A percentile compares a stretch with the other conserved stretches of the same genome.
Evolutionary conservation across 2,113 vertebrate genomes (phyloP).

Genomic region (Labrus mixtus): DNA sequence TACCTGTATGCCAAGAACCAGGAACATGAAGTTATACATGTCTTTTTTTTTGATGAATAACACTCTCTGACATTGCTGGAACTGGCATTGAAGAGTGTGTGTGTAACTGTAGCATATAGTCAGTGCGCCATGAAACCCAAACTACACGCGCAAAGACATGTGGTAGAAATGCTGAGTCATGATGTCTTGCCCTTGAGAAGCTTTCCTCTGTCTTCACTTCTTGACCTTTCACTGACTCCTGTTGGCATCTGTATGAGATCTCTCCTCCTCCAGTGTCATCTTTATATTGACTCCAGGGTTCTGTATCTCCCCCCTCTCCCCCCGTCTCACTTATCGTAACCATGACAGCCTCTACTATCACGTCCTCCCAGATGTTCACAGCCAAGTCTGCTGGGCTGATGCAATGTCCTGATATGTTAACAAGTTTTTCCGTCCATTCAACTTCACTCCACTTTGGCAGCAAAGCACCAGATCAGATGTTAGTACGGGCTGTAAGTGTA

Average conservation of each 20-base stretch:
- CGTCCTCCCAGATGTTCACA: constrained; percentile 54
- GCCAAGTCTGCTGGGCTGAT: constrained; percentile 43
- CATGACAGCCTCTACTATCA: constrained; percentile 54
- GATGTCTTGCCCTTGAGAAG: background rate
- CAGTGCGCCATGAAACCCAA: too few species aligned
- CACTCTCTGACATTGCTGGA: too few species aligned
- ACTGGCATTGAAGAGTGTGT: too few species aligned
- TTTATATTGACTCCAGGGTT: constrained; percentile 8
- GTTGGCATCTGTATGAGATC: background rate
- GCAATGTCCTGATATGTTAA: constrained; percentile 58
- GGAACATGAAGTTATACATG: too few species aligned
- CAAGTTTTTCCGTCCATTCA: constrained; percentile 26
- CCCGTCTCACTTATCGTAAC: constrained; percentile 32
- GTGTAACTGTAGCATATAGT: too few species aligned
- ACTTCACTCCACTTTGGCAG: constrained; percentile 58
- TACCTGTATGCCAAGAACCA: too few species aligned
- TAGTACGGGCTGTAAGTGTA: constrained; percentile 41
- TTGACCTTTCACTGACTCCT: background rate
- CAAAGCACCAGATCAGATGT: constrained; percentile 21
- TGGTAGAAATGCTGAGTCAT: too few species aligned
- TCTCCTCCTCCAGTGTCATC: background rate
- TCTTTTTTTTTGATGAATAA: too few species aligned
- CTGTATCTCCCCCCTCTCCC: background rate
- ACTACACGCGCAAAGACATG: too few species aligned
- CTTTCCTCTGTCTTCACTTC: background rate